Conservation (phyloP, 2,113 vertebrate species). For the Rhadina sibilatrix region DNA sequence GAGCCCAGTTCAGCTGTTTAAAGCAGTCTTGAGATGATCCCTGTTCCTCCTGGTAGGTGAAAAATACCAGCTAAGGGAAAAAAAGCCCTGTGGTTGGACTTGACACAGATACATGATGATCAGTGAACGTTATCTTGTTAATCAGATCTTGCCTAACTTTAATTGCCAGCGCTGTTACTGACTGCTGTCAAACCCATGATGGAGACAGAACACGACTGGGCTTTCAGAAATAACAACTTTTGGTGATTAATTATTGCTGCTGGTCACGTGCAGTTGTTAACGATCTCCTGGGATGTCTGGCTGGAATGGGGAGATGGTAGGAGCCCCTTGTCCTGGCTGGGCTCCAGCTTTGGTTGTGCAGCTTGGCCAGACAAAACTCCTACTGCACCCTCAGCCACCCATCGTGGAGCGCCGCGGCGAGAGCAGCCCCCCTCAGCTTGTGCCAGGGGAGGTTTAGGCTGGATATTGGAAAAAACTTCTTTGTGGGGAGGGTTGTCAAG, state of each 20-base stretch:
- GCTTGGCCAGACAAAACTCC: not conserved
- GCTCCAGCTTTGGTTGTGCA: not conserved
- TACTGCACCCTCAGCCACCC: rapidly evolving
- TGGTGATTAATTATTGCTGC: not conserved
- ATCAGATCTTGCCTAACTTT: not conserved
- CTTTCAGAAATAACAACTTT: not conserved
- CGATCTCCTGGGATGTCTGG: not conserved
- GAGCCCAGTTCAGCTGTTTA: not conserved
- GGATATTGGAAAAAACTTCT: not conserved
- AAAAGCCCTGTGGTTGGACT: not conserved
- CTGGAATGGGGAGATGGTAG: not conserved
- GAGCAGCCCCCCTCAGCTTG: not conserved
- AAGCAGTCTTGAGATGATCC: not conserved
- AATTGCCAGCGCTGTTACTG: not conserved
- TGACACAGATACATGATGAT: not conserved
- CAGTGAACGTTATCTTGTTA: not conserved
- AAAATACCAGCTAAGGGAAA: not conserved
- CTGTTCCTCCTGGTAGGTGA: not conserved
- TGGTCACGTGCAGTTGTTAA: not conserved
- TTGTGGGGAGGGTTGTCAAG: not conserved
- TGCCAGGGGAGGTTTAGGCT: not conserved
- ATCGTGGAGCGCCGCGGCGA: rapidly evolving
- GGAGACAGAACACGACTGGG: not conserved
- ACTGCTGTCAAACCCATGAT: not conserved
- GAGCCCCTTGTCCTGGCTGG: not conserved